Base-by-base conservation (phyloP, 2,888 invertebrate genomes). In the Stenolophus ochropezus region DNA sequence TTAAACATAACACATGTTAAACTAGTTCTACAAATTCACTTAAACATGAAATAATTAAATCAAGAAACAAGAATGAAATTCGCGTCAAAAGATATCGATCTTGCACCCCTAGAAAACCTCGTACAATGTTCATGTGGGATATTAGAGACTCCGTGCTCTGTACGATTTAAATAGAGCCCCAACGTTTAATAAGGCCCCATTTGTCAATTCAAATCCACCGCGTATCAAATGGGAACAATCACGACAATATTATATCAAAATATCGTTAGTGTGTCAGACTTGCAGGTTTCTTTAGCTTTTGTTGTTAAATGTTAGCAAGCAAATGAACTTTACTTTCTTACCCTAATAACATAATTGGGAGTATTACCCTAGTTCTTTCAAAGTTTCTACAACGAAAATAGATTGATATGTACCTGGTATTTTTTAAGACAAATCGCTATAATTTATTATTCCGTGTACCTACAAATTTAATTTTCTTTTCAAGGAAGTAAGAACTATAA, bases 201-300 rank as follows among this genome's bases (percentile, higher is more conserved):
- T 80, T 80, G 73, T 80, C 80, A 80, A 80, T 73, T 71, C 53
- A 51, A 79, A 79, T 79, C 73, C 73, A 20, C 56, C 14, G 23
- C 51, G 56, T 47, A 53, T 56, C 69, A 73, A 80, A 80, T 80
- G 80, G 23, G 73, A 56, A 21, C 58, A 53, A 80, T 56, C 80
- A 80, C 80, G 80, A 73, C 51, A 80, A 80, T 73, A 73, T 73
- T 80, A 56, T 80, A 80, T 80, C 80, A 80, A 80, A 80, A 80
- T 53, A 80, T 80, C 80, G 80, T 80, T 80, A 80, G 80, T 58
- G 71, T 80, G 80, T 80, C 80, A 80, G 18, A 80, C 33, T 71
- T 75, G 2, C 11, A 2, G n/a, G 3, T 49, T 73, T 71, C 14
- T 27, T 42, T 42, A 11, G 14, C 14, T 71, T 73, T 73, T 69